Base-by-base conservation (phyloP, 1,140 invertebrate genomes). In the Drosophila elegans region DNA sequence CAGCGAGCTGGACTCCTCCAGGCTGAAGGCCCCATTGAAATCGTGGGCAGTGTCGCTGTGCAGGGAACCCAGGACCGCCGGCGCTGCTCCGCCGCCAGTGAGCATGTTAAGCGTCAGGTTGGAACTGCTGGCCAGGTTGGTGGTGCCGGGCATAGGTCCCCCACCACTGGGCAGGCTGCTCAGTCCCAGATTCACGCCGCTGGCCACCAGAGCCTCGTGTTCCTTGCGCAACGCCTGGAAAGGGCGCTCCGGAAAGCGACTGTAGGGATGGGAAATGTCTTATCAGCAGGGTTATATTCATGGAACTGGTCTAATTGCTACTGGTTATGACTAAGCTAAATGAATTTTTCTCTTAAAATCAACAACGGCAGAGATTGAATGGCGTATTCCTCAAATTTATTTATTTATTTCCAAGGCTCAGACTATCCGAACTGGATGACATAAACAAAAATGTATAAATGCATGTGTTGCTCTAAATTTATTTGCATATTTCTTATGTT, bases 161-260 rank as follows among this genome's bases (percentile, higher is more conserved):
- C 57, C 42, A 44, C 57, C 41, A 16, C 38, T 42, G 44, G 32
- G 27, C 3, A 67, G 45, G 36, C 11, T 66, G 61, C 45, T 67
- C 21, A 67, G 36, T n/a, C 64, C 60, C 36, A 69, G 44, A 25
- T 66, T 88, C 11, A 71, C 62, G 44, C 73, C 60, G 55, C 78
- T 84, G 54, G 78, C 85, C 36, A 86, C 76, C 38, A 91, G 39
- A 27, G 84, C 80, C 32, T 91, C 91, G 49, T 91, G 81, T 69
- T 92, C 91, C 57, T 92, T 92, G 52, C 91, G 91, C 51, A 92
- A 55, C 68, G 91, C 85, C 69, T 92, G 91, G 51, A 92, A 92
- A 2, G 91, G 91, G 13, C 91, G 83, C 74, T 92, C 91, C 13
- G 91, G 90, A 74, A 90, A 92, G 71, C 91, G 88, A 36, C 68